A percentile compares a stretch with the other conserved stretches of the same genome.
Conservation (phyloP, 1,140 invertebrate genomes). For the Diabrotica undecimpunctata region DNA sequence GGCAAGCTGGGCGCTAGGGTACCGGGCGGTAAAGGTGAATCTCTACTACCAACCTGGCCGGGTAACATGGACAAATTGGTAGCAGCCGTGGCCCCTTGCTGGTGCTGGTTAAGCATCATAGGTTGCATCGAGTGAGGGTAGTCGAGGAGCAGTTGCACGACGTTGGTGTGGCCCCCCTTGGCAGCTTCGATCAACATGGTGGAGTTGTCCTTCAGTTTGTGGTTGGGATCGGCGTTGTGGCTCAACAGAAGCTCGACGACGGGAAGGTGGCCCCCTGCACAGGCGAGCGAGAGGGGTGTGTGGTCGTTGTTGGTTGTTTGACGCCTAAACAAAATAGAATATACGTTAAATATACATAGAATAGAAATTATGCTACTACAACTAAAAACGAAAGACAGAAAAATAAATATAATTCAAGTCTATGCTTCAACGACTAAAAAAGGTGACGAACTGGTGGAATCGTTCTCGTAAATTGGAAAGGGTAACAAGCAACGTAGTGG, state of each 20-base stretch:
- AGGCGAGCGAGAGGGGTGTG: slow-evolving; percentile 94
- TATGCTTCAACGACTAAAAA: too few relatives aligned
- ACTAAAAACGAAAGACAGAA: too few relatives aligned
- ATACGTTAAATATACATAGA: background rate
- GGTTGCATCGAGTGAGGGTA: slow-evolving; percentile 86
- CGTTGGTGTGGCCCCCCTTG: slow-evolving; percentile 92
- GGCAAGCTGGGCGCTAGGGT: slow-evolving; percentile 43
- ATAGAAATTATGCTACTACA: too few relatives aligned
- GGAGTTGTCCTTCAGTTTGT: slow-evolving; percentile 97
- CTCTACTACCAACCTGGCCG: slow-evolving; percentile 38
- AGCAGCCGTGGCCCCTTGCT: slow-evolving; percentile 45
- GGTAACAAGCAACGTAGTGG: too few relatives aligned
- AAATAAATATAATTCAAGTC: too few relatives aligned
- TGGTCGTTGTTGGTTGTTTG: slow-evolving; percentile 98
- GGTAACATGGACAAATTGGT: slow-evolving; percentile 42
- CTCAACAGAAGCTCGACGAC: slow-evolving; percentile 89
- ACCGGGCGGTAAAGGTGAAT: slow-evolving; percentile 32
- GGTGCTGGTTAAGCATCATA: slow-evolving; percentile 52
- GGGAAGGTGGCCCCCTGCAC: slow-evolving; percentile 88
- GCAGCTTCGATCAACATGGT: slow-evolving; percentile 98
- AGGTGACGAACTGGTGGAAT: too few relatives aligned
- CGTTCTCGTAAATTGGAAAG: too few relatives aligned
- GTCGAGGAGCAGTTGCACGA: slow-evolving; percentile 91
- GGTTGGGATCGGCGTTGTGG: slow-evolving; percentile 89
- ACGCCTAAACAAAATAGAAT: slow-evolving; percentile 45